Evolutionary conservation across 2,888 invertebrate species (phyloP).

Genomic region (Drosophila paramelanica): DNA sequence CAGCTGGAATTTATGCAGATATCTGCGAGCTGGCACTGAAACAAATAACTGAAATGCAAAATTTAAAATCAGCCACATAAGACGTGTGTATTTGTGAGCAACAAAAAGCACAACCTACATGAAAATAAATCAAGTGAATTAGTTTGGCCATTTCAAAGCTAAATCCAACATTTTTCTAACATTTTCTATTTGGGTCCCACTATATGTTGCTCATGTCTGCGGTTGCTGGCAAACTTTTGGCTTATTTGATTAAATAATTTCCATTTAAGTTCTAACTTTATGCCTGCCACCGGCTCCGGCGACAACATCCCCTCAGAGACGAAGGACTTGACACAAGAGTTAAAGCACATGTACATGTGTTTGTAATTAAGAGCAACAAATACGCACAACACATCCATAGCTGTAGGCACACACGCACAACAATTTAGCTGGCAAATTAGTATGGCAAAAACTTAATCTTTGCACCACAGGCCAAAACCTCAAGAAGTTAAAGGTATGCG

Average conservation of each 20-base stretch:
- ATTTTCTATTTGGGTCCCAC: conserved; percentile 7
- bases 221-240: conserved; percentile 52
- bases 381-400: conserved; percentile 32
- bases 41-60: conserved; percentile 21
- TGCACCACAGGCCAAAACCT: conserved; percentile 49
- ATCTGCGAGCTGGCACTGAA: conserved; percentile 7
- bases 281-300: conserved; percentile 15
- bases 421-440: conserved; percentile 71
- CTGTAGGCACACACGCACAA: conserved; percentile 37
- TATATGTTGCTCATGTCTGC: conserved; percentile 45
- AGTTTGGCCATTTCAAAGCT: conserved; percentile 63
- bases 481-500: conserved; percentile 51
- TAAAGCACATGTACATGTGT: conserved; percentile 38
- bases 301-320: conserved; percentile 21
- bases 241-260: conserved; percentile 81
- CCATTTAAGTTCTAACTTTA: conserved; percentile 72
- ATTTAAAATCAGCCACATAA: conserved; percentile 50
- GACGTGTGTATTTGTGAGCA: conserved; percentile 27
- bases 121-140: conserved; percentile 78
- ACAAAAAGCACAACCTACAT: conserved; percentile 71
- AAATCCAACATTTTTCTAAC: conserved; percentile 32
- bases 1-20: background rate
- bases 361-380: conserved; percentile 68
- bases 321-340: conserved; percentile 24
- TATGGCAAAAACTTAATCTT: conserved; percentile 73